Evolutionary conservation across 2,888 invertebrate genomes (phyloP), one percentile per base, ranked within the genome.

Genomic region (Synanthedon andrenaeformis): DNA sequence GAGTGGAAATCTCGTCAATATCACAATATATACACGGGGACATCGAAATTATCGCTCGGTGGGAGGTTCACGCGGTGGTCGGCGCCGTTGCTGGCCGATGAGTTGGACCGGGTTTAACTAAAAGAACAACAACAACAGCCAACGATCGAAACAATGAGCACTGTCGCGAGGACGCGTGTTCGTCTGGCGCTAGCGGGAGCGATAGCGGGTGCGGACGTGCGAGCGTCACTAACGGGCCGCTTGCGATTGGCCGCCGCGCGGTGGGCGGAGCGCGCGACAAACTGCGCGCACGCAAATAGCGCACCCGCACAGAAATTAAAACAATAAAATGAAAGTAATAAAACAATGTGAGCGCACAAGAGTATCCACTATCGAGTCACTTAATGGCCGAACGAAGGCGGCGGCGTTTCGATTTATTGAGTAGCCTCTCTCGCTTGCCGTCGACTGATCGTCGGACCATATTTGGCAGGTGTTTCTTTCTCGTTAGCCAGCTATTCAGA

Each of bases 201-300:
- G 69, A 61, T 64, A 62, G 69, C 62, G 67, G 74, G 74, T 70
- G 69, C 69, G 74, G 68, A 60, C 41, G 28, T 72, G 62, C 60
- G 57, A 54, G 61, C 42, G 73, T 71, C 73, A 74, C 73, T 73
- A 74, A 73, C 74, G 72, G 59, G 60, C 57, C 61, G 69, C 66
- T 68, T 67, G 72, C 74, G 62, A 86, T 86, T 86, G 86, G 86
- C 64, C 76, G 72, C 66, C 69, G 70, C 67, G 64, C 66, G 72
- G 74, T 70, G 78, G 81, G 81, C 81, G 80, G 74, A 79, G 79
- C 80, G 61, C 64, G 74, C 79, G 79, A 79, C 82, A 79, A 80
- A 79, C 82, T 81, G 86, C 86, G 86, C 85, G 75, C 84, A 86
- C 86, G 86, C 86, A 86, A 85, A 84, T 85, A 84, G 82, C 85